Percentiles rank a stretch among this genome's conserved stretches.
Conservation (phyloP, 2,113 vertebrate genomes). For the Mustelus asterias region DNA sequence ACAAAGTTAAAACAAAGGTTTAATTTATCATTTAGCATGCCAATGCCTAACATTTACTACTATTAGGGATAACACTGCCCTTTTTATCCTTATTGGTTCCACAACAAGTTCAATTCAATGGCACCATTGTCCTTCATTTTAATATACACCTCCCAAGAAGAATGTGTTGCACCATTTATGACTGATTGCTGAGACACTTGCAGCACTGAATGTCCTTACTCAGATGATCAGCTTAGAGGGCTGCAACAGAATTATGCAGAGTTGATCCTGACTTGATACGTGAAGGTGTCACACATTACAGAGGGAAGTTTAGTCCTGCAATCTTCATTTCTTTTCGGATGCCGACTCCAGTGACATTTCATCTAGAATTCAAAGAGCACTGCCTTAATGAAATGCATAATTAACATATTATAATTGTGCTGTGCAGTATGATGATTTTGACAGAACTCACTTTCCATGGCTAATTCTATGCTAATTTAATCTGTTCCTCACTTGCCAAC, state of each 20-base stretch:
- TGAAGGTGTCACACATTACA: slow-evolving; percentile 99
- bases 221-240: not conserved
- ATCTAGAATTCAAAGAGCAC: slow-evolving; percentile 99
- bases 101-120: not conserved
- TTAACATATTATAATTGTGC: slow-evolving; percentile 99
- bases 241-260: slow-evolving; percentile 20
- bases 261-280: slow-evolving; percentile 45
- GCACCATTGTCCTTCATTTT: not conserved
- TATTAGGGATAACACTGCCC: not conserved
- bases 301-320: slow-evolving; percentile 99
- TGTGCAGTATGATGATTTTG: slow-evolving; percentile 99
- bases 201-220: not conserved
- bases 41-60: not conserved
- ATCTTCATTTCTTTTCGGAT: slow-evolving; percentile 99
- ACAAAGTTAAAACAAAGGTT: not conserved
- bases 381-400: slow-evolving; percentile 99
- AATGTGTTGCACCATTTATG: not conserved
- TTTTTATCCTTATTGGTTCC: not conserved
- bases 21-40: not conserved
- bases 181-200: slow-evolving; percentile 12
- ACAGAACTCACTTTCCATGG: slow-evolving; percentile 99
- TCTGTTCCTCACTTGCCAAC: slow-evolving; percentile 99
- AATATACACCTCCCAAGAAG: not conserved
- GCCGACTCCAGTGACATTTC: slow-evolving; percentile 99
- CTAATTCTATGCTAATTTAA: slow-evolving; percentile 99